phyloP scores from a whole-genome alignment of 2,888 invertebrate genomes.

The Ommatoiulus sabulosus region DNA sequence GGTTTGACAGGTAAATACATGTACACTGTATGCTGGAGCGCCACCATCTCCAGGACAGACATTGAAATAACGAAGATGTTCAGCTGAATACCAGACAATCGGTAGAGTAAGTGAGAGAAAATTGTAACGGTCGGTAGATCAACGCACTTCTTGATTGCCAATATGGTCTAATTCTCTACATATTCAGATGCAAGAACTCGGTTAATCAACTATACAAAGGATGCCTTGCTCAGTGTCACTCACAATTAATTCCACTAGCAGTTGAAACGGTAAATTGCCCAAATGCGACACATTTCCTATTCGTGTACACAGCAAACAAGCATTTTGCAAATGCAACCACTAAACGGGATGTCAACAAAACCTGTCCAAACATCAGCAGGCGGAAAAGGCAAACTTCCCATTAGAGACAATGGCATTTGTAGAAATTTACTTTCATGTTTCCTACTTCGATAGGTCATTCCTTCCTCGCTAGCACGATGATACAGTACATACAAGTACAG shows the following conservation, averaged over 20 bases:
- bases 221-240: conserved; percentile 5
- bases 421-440: background rate
- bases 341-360: conserved; percentile 39
- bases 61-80: too few relatives aligned
- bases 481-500: too few relatives aligned
- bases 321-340: conserved; percentile 26
- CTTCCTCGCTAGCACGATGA: background rate
- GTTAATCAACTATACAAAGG: background rate
- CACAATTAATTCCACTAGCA: conserved; percentile 29
- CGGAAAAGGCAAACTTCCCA: conserved; percentile 26
- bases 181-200: background rate
- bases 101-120: too few relatives aligned
- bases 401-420: background rate
- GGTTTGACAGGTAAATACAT: too few relatives aligned
- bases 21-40: too few relatives aligned
- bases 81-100: too few relatives aligned
- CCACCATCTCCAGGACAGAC: too few relatives aligned
- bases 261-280: background rate
- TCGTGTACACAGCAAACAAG: background rate
- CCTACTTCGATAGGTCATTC: background rate
- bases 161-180: background rate
- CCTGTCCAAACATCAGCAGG: conserved; percentile 2
- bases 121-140: too few relatives aligned
- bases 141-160: too few relatives aligned
- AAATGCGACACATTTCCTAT: background rate